Base-by-base conservation (phyloP, 1,140 invertebrate species). In the Microplitis mediator region DNA sequence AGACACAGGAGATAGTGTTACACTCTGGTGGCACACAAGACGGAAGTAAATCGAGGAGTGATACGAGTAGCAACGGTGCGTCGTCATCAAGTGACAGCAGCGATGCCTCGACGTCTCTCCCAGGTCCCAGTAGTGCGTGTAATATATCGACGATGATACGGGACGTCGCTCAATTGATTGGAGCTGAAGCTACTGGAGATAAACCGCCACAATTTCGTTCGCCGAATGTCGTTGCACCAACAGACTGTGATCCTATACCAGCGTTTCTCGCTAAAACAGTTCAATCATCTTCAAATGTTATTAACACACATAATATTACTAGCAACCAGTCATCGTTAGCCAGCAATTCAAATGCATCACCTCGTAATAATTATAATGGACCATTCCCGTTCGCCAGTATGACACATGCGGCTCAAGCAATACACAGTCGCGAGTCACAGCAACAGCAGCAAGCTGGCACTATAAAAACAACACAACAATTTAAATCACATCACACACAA, bases 321-420 rank as follows among this genome's bases (percentile, higher is more conserved):
- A 77, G 78, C 34, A 80, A 67, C 39, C 83, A 82, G 23, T 23
- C 23, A 64, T 77, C 65, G 11, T 64, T 78, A 39, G 72, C 75
- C 4, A 73, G 75, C 8, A 79, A 83, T 68, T 74, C 85, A 2
- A 80, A 73, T 69, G 73, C 79, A 34, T 79, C 85, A 9, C 69
- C 84, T 78, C 87, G 87, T 86, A 91, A 79, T 72, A 85, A 84
- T 72, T 89, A 88, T 76, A 89, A 89, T 77, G 89, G 90, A 56
- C 91, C 91, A 78, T 96, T 93, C 86, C 94, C 95, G 14, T 97
- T 95, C 83, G 92, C 94, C 75, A 95, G 94, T 84, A 96, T 97
- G 95, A 95, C 94, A 65, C 95, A 96, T 80, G 94, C 94, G 63
- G 91, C 91, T 4, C 89, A 89, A 84, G 88, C 90, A 13, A 89